phyloP scores from a whole-genome alignment of 2,113 vertebrate genomes.

The Bucco capensis region DNA sequence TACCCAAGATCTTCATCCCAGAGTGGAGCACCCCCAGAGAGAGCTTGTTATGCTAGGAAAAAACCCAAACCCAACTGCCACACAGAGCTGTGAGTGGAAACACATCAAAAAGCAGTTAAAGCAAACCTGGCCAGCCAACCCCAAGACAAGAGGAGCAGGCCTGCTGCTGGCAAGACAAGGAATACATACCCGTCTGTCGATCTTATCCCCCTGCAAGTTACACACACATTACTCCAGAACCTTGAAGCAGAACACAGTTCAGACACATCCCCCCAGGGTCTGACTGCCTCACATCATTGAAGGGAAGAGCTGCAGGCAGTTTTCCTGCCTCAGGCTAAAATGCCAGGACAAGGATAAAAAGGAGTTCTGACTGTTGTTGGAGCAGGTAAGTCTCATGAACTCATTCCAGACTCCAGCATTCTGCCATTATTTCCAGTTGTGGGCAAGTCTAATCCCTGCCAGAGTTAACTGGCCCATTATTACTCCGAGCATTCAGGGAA shows the following conservation, averaged over 20 bases:
- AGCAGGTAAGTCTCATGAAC: neutral
- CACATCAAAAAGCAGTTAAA: conserved; percentile 77
- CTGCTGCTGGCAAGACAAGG: conserved; percentile 72
- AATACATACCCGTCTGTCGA: conserved; percentile 96
- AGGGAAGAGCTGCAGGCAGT: neutral
- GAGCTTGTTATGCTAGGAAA: conserved; percentile 27
- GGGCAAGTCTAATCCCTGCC: neutral
- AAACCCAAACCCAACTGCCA: conserved; percentile 35
- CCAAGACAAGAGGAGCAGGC: conserved; percentile 67
- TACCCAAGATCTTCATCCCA: conserved; percentile 27
- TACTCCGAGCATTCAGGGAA: accelerated
- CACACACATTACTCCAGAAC: conserved; percentile 62
- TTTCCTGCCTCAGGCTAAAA: neutral
- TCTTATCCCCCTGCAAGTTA: conserved; percentile 99
- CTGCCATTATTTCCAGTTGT: neutral
- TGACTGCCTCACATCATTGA: neutral
- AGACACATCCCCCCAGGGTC: neutral
- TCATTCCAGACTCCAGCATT: neutral
- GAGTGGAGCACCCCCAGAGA: conserved; percentile 26
- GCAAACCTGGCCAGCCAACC: conserved; percentile 62
- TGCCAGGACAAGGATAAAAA: neutral
- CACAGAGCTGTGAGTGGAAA: conserved; percentile 68
- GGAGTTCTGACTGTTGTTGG: neutral
- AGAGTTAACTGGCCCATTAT: neutral
- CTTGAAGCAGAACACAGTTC: neutral